phyloP scores from a whole-genome alignment of 2,797 vertebrate genomes.

The Crenuchus spilurus region DNA sequence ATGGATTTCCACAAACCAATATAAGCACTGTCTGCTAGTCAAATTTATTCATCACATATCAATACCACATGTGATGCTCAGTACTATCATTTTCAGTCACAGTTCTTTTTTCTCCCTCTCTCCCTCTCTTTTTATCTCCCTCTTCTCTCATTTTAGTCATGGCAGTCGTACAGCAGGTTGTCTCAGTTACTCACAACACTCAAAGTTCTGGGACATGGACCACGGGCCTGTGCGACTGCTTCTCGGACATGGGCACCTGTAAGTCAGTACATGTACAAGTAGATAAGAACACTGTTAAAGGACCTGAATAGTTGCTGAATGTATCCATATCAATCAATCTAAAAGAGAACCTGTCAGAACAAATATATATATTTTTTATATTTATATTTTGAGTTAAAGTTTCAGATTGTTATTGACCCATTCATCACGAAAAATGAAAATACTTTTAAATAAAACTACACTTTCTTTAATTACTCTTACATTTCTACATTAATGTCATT shows the following conservation, averaged over 20 bases:
- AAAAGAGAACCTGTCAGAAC: too few relatives aligned
- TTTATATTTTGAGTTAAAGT: too few relatives aligned
- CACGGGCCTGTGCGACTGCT: slow-evolving; percentile 73
- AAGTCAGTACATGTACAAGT: slow-evolving; percentile 63
- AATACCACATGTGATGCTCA: background rate
- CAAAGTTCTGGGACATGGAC: slow-evolving; percentile 57
- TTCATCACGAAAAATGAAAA: too few relatives aligned
- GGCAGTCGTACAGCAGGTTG: slow-evolving; percentile 59
- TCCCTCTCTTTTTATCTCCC: background rate
- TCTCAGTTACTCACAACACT: background rate
- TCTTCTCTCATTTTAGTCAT: slow-evolving; percentile 28
- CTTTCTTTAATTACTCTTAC: too few relatives aligned
- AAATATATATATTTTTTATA: too few relatives aligned
- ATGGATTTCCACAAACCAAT: too few relatives aligned
- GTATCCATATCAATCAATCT: too few relatives aligned
- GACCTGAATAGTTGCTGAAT: too few relatives aligned
- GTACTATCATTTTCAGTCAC: background rate
- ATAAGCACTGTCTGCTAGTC: background rate
- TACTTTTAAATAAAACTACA: too few relatives aligned
- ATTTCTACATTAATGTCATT: too few relatives aligned
- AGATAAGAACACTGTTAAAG: too few relatives aligned
- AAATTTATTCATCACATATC: background rate
- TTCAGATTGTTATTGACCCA: too few relatives aligned
- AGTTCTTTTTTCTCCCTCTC: background rate
- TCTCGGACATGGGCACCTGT: slow-evolving; percentile 71